Percentiles rank a stretch among this genome's conserved stretches.
These are phyloP conservation scores for Caenorhabditis doughertyi DNA, from an alignment of 2,888 invertebrate species.

Conservation along the genomic window DNA sequence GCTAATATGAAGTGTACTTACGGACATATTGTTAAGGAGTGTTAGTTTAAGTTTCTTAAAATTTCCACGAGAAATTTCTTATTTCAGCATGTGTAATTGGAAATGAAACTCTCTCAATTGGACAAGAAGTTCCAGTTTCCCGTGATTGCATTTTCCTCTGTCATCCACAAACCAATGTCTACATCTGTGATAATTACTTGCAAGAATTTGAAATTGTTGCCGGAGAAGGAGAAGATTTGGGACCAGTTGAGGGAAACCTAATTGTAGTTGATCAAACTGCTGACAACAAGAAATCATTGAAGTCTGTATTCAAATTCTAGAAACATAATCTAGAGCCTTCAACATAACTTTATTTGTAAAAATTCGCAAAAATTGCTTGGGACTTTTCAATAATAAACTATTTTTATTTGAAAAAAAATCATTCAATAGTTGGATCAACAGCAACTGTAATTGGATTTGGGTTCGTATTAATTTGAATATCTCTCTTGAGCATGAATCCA, in stretches of 20 bases:
- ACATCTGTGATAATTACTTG: conserved; percentile 67
- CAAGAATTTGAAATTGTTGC: conserved; percentile 66
- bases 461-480: background rate
- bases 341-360: conserved; percentile 14
- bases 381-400: background rate
- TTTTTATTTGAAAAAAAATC: background rate
- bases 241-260: conserved; percentile 29
- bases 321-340: background rate
- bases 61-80: background rate
- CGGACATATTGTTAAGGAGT: conserved; percentile 66
- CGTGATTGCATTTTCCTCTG: conserved; percentile 72
- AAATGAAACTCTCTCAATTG: conserved; percentile 59
- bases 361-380: background rate
- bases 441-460: conserved; percentile 1
- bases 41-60: conserved; percentile 25
- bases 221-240: conserved; percentile 20
- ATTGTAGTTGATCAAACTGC: background rate
- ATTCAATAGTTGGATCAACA: background rate
- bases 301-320: conserved; percentile 54
- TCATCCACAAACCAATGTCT: conserved; percentile 71
- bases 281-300: conserved; percentile 35
- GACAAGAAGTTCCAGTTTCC: conserved; percentile 67
- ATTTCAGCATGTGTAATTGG: conserved; percentile 67
- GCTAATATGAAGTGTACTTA: conserved; percentile 64
- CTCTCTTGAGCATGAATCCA: conserved; percentile 11